Conservation (phyloP, 1,140 invertebrate genomes). For the Rhyacophila brunnea region DNA sequence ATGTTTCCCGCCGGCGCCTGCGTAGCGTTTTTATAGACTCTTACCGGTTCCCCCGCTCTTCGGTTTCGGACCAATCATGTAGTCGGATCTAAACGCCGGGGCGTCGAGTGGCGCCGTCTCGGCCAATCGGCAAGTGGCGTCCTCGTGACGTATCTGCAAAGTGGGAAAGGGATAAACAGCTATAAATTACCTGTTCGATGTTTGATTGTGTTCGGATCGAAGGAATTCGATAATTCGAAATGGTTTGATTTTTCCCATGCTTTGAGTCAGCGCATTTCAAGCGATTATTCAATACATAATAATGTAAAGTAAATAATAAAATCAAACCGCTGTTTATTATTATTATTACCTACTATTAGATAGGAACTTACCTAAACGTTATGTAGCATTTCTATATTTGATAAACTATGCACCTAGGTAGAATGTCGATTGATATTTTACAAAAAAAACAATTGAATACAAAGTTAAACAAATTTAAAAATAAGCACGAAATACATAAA, state of each 20-base stretch:
- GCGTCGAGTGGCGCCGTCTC: slow-evolving; percentile 38
- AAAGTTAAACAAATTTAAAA: too few species aligned
- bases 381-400: too few species aligned
- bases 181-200: slow-evolving; percentile 32
- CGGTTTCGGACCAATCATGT: slow-evolving; percentile 37
- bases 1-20: slow-evolving; percentile 37
- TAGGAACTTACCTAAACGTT: too few species aligned
- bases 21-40: slow-evolving; percentile 43
- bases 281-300: slow-evolving; percentile 33
- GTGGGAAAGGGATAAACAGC: slow-evolving; percentile 12
- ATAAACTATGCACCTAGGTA: too few species aligned
- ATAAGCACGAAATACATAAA: too few species aligned
- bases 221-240: slow-evolving; percentile 19
- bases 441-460: too few species aligned
- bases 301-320: slow-evolving; percentile 36
- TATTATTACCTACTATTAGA: neutral
- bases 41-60: slow-evolving; percentile 14
- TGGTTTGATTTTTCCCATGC: slow-evolving; percentile 31
- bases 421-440: too few species aligned
- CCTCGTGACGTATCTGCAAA: slow-evolving; percentile 13
- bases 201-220: slow-evolving; percentile 22
- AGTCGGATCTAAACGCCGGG: slow-evolving; percentile 37
- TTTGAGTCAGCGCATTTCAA: neutral
- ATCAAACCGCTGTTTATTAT: slow-evolving; percentile 18
- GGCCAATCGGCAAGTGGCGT: slow-evolving; percentile 27